phyloP scores from a whole-genome alignment of 2,888 invertebrate species.

The Teleogryllus oceanicus region DNA sequence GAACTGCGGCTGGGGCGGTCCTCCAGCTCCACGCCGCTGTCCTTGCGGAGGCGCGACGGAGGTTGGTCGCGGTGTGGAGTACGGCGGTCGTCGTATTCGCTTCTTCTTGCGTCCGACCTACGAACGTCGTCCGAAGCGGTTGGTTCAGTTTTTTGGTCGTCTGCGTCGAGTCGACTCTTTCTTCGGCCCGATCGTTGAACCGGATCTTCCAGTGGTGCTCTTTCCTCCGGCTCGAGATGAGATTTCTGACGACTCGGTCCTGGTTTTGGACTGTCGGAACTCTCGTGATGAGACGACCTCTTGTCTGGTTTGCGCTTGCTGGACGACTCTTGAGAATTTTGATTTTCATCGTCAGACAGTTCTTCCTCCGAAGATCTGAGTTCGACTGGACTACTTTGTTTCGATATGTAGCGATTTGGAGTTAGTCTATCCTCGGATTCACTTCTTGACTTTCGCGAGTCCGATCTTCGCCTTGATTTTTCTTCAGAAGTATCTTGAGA shows the following conservation, averaged over 20 bases:
- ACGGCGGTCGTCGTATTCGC: no score
- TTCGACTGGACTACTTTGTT: background rate
- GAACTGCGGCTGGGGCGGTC: background rate
- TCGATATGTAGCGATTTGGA: background rate
- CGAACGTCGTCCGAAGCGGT: no score
- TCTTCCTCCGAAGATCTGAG: background rate
- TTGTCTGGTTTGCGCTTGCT: background rate
- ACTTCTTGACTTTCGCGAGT: background rate
- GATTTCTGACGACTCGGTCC: background rate
- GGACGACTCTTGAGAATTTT: background rate
- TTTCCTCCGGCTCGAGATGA: background rate
- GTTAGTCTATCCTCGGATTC: background rate
- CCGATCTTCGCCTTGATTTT: background rate
- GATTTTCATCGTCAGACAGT: background rate
- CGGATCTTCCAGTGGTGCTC: background rate
- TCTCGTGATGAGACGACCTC: background rate
- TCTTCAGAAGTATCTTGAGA: background rate
- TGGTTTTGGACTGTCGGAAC: background rate
- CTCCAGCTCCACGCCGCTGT: background rate
- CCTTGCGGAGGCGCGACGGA: background rate
- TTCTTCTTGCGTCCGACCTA: no score
- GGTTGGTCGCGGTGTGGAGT: background rate
- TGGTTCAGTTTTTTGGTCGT: no score
- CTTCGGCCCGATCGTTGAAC: background rate
- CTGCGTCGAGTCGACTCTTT: no score